Base-by-base conservation (phyloP, 2,797 vertebrate genomes). In the Sebastes steindachneri region DNA sequence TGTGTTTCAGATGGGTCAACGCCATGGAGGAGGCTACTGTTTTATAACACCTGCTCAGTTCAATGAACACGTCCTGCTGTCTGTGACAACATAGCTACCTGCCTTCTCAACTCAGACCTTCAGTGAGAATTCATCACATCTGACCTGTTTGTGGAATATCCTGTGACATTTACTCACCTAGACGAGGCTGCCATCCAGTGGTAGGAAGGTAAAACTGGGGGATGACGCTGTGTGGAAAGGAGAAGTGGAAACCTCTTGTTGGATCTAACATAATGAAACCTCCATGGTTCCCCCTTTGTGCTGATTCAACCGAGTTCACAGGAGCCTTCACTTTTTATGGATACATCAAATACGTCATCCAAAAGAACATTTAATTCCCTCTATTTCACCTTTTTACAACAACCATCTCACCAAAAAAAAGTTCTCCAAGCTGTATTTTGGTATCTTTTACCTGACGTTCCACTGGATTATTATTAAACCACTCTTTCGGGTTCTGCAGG, bases 1-100 rank as follows among this genome's bases (percentile, higher is more conserved):
- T 86, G 35, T 95, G 84, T 95, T 92, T 48, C 94, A 99, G 98
- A 88, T 99, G 98, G 98, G 97, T 99, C 80, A 96, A 97, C 80
- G 98, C 98, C 90, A 98, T 99, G 93, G 97, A 98, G 91, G 97
- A 98, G 83, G 98, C 98, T 9, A 98, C 98, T 2, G 93, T 99
- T 93, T 97, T 99, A 97, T 99, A 99, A 97, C 97, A 97, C 84
- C 93, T 80, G 84, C 81, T 88, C 84, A 69, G 35, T 55, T 21
- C 31, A 59, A 37, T n/a, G 66, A 85, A 77, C 15, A 31, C 19
- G 5, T 9, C 25, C 60, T 63, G 66, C 78, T 84, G 62, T 69
- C 59, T 74, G 68, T 70, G 73, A 90, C 89, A 88, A 88, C 91
- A 86, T 37, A 86, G 78, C 90, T 87, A 92, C 91, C 88, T 90